Percentiles rank a stretch among this genome's conserved stretches.
These are phyloP conservation scores for Bubalus kerabau DNA, from an alignment of 2,113 vertebrate genomes.

Conservation along the genomic window DNA sequence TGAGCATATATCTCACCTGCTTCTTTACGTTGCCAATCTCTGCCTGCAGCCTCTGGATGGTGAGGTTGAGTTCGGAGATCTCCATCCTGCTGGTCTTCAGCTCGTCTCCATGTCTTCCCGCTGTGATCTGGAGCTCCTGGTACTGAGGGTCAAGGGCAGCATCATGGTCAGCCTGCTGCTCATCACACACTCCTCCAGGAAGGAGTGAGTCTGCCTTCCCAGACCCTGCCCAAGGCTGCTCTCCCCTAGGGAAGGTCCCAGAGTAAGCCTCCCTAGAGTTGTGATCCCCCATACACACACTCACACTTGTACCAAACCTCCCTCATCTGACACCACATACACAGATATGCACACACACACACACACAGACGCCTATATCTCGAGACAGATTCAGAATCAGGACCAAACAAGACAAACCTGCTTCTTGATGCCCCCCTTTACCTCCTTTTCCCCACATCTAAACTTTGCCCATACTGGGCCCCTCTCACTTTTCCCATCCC, in stretches of 20 bases:
- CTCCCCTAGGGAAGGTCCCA: background rate
- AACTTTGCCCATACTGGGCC: background rate
- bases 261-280: background rate
- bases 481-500: background rate
- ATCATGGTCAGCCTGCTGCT: background rate
- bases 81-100: constrained; percentile 84
- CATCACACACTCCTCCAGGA: background rate
- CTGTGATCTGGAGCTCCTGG: constrained; percentile 84
- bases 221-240: background rate
- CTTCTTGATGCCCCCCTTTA: background rate
- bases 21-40: constrained; percentile 84
- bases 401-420: too few relatives aligned
- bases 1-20: constrained; percentile 78
- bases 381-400: background rate
- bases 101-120: constrained; percentile 83
- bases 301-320: background rate
- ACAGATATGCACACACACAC: background rate
- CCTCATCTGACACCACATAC: background rate
- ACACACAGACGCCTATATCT: background rate
- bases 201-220: background rate
- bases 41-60: constrained; percentile 83
- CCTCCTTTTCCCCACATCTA: background rate
- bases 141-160: constrained; percentile 73
- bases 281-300: background rate
- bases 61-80: constrained; percentile 85